A percentile compares a stretch with the other conserved stretches of the same genome.
Conservation (phyloP, 2,113 vertebrate genomes). For the Bettongia penicillata region DNA sequence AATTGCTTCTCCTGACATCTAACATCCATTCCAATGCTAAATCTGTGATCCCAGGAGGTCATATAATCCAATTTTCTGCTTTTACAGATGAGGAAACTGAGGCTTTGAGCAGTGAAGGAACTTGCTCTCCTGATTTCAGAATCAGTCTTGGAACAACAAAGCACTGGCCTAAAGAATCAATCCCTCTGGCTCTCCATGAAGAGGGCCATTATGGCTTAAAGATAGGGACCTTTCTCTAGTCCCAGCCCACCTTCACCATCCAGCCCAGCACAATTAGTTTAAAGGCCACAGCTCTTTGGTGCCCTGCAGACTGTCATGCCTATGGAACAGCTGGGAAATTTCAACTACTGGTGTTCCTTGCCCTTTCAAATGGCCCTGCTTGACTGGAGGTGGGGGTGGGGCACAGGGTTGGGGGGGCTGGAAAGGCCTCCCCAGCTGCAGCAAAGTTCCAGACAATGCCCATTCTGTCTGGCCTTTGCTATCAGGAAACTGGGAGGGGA, state of each 20-base stretch:
- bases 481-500: constrained; percentile 12
- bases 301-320: neutral
- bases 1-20: neutral
- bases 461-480: constrained; percentile 1
- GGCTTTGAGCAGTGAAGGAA: neutral
- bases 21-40: neutral
- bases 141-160: neutral
- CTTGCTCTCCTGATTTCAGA: neutral
- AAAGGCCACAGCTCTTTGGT: neutral
- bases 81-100: neutral
- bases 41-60: neutral
- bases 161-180: neutral
- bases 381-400: neutral
- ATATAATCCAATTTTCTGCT: neutral
- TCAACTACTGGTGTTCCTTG: neutral
- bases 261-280: neutral
- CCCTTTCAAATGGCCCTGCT: neutral
- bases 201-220: too few species aligned
- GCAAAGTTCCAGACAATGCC: neutral
- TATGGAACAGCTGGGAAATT: neutral
- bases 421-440: neutral
- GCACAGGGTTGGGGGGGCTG: neutral
- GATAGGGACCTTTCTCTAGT: neutral
- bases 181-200: neutral
- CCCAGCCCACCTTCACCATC: neutral